These are phyloP conservation scores for Lindbergichthys nudifrons DNA, from an alignment of 2,797 vertebrate species.

Conservation along the genomic window DNA sequence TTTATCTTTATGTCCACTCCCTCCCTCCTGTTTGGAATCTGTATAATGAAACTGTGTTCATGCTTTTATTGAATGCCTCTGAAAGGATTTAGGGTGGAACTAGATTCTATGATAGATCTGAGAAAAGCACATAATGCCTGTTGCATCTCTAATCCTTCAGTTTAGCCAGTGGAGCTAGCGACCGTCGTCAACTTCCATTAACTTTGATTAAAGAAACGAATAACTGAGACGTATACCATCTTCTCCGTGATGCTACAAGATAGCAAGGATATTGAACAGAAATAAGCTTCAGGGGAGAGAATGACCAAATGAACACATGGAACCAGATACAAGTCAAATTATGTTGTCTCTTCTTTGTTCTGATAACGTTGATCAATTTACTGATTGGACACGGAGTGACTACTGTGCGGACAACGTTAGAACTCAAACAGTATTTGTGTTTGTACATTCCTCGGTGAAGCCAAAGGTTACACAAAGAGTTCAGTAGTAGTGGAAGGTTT, in stretches of 20 bases:
- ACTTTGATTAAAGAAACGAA: background rate
- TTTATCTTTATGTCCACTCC: slow-evolving; percentile 54
- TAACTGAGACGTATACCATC: background rate
- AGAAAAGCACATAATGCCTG: background rate
- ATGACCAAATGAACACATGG: background rate
- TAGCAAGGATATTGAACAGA: background rate
- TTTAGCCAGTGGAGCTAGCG: background rate
- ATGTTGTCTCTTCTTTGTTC: background rate
- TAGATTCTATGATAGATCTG: slow-evolving; percentile 9
- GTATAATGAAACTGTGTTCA: slow-evolving; percentile 25
- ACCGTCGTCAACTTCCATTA: slow-evolving; percentile 4
- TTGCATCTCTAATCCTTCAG: slow-evolving; percentile 5
- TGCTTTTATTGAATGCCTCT: slow-evolving; percentile 21
- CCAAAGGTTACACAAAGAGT: slow-evolving; percentile 53
- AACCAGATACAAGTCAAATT: background rate
- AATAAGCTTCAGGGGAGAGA: background rate
- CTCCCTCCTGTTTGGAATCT: slow-evolving; percentile 28
- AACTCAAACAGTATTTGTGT: slow-evolving; percentile 5
- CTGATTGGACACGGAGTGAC: background rate
- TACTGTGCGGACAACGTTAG: background rate
- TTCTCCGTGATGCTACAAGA: background rate
- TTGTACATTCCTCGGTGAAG: slow-evolving; percentile 47
- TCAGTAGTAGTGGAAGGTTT: slow-evolving; percentile 22
- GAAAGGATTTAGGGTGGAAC: slow-evolving; percentile 13
- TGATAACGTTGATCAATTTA: slow-evolving; percentile 16